Base-by-base conservation (phyloP, 2,888 invertebrate species). In the Zaprionus bogoriensis region DNA sequence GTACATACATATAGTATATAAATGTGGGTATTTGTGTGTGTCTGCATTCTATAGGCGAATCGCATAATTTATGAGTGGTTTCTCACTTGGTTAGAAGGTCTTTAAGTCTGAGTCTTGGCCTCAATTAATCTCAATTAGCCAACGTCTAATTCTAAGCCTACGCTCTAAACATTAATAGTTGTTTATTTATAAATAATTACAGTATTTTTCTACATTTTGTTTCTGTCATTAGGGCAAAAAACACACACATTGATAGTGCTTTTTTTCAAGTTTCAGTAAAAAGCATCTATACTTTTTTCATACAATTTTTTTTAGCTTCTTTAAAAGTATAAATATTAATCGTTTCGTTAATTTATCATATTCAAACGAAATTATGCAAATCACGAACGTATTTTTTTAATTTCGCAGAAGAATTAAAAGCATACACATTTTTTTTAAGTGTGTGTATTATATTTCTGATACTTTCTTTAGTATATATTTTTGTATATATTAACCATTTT, bases 121-220 rank as follows among this genome's bases (percentile, higher is more conserved):
- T 46, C 38, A 52, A 72, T 72, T 53, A 51, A 72, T 72, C 55
- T 60, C 46, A 55, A 74, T 74, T 68, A 72, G 53, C 54, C 51
- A 39, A 47, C 41, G 36, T 47, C 27, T 59, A 28, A 41, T 54
- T 42, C 9, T n/a, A 36, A 50, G 50, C 67, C 71, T 63, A 74
- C 63, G 38, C 69, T 44, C 9, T 23, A 12, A 55, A 12, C n/a
- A 69, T 38, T 53, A 60, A 64, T 60, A 23, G 42, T 55, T 63
- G 48, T 25, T 50, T 69, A 60, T 69, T 53, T 53, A 32, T 61
- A 54, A 22, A 22, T 58, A 71, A 67, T 67, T 57, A 53, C 38
- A 36, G 38, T 61, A 41, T 42, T 55, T 66, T 14, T 5, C 14
- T 7, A 9, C 14, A 17, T n/a, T n/a, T n/a, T n/a, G n/a, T n/a